Percentiles rank a stretch among this genome's conserved stretches.
Evolutionary conservation across 1,140 invertebrate species (phyloP).

Genomic region (Lucilia sericata): DNA sequence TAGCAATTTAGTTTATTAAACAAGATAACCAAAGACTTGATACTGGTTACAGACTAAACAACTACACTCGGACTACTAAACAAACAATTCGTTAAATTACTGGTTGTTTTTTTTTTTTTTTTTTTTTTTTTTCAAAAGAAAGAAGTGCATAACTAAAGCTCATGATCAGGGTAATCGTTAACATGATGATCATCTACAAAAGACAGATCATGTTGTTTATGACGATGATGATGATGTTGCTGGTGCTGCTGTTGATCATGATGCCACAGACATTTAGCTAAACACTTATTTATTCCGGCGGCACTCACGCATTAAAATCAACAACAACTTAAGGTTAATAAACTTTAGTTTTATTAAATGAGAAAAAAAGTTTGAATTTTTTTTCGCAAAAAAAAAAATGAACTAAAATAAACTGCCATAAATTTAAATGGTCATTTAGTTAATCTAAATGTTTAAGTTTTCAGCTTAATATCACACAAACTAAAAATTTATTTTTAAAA

Average conservation of each 20-base stretch:
- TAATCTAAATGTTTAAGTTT: background rate
- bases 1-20: background rate
- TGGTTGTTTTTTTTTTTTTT: too few relatives aligned
- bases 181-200: too few relatives aligned
- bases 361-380: background rate
- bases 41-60: background rate
- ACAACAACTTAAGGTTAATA: background rate
- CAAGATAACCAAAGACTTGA: background rate
- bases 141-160: background rate
- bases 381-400: background rate
- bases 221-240: background rate
- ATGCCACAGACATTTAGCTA: background rate
- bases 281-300: background rate
- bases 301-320: background rate
- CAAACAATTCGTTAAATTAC: too few relatives aligned
- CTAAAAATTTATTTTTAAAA: background rate
- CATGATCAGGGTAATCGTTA: background rate
- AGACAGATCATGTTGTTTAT: too few relatives aligned
- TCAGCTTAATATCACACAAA: background rate
- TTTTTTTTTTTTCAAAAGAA: background rate
- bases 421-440: background rate
- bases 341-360: background rate
- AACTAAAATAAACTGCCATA: background rate
- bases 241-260: background rate
- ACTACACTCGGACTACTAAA: background rate